Conservation (phyloP, 2,888 invertebrate genomes). For the Synergus gifuensis region DNA sequence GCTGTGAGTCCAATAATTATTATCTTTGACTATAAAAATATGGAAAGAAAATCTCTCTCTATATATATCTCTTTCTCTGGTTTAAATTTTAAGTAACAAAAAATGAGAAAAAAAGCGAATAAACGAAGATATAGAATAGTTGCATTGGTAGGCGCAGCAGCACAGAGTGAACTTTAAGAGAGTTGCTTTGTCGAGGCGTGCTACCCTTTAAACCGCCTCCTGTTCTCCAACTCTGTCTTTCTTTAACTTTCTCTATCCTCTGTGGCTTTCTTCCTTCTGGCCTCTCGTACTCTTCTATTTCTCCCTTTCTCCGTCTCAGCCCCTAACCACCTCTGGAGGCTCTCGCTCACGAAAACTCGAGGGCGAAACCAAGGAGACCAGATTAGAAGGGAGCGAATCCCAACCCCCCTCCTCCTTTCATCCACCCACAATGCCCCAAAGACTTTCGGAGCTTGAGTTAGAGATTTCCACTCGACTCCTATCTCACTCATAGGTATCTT, state of each 20-base stretch:
- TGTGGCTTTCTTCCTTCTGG: conserved; percentile 31
- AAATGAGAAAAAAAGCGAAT: conserved; percentile 31
- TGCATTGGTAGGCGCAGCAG: conserved; percentile 72
- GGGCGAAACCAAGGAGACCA: conserved; percentile 77
- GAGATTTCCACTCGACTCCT: conserved; percentile 67
- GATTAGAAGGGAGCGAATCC: conserved; percentile 75
- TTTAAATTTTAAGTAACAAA: neutral
- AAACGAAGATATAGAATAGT: conserved; percentile 51
- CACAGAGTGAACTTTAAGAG: conserved; percentile 73
- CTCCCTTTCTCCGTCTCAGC: conserved; percentile 56
- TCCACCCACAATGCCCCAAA: conserved; percentile 47
- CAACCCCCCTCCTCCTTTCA: conserved; percentile 48
- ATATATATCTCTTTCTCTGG: too few relatives aligned
- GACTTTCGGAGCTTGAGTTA: conserved; percentile 60
- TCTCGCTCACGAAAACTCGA: conserved; percentile 66
- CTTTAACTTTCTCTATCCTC: conserved; percentile 53
- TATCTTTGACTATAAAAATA: neutral
- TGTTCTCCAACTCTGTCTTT: conserved; percentile 51
- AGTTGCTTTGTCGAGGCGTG: conserved; percentile 71
- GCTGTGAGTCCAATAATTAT: too few relatives aligned
- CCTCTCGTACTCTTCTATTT: conserved; percentile 50
- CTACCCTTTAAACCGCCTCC: conserved; percentile 73
- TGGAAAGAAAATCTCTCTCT: neutral
- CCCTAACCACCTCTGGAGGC: conserved; percentile 54
- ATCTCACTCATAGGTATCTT: conserved; percentile 50